Evolutionary conservation across 1,140 invertebrate genomes (phyloP), one percentile per base, ranked within the genome.

Genomic region (Asobara japonica): DNA sequence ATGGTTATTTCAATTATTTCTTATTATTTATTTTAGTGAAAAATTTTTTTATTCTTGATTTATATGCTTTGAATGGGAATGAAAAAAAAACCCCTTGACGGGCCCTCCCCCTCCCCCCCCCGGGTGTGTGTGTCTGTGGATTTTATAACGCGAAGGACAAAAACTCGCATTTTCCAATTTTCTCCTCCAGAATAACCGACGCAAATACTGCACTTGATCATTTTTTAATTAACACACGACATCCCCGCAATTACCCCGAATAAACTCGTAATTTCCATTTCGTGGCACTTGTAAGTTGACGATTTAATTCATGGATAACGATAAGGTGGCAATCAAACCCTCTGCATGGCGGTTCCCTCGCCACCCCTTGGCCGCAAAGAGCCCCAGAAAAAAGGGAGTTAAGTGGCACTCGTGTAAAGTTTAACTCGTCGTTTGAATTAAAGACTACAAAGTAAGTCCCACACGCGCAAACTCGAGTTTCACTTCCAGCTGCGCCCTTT

Each of bases 351-450:
- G 41, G 5, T 16, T 13, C 13, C 41, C n/a, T 16, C 41, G 18
- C 41, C 7, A 13, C 41, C 11, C 11, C 41, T 16, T 45, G n/a
- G n/a, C n/a, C n/a, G n/a, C 11, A 45, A 45, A 45, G 41, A 45
- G 18, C 1, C 13, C 7, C 41, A 45, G 41, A 45, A 45, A 45
- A 25, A 31, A 30, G 51, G 7, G 30, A 31, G 67, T 31, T 69
- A 60, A 69, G 51, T 69, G 67, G 48, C 51, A 69, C 67, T 69
- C 67, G 16, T 69, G 67, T 69, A 69, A 69, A 69, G 67, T 69
- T 69, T 60, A 69, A 69, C 67, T 69, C 31, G 48, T 69, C 67
- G 67, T 69, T 69, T 45, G 67, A 60, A 69, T 69, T 69, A 69
- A 61, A 69, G 51, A 56, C 48, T 33, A 45, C 67, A 56, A 69